A percentile compares a stretch with the other conserved stretches of the same genome.
phyloP scores from a whole-genome alignment of 64 coral and sea anemone species.

The Platygyra sinensis region DNA sequence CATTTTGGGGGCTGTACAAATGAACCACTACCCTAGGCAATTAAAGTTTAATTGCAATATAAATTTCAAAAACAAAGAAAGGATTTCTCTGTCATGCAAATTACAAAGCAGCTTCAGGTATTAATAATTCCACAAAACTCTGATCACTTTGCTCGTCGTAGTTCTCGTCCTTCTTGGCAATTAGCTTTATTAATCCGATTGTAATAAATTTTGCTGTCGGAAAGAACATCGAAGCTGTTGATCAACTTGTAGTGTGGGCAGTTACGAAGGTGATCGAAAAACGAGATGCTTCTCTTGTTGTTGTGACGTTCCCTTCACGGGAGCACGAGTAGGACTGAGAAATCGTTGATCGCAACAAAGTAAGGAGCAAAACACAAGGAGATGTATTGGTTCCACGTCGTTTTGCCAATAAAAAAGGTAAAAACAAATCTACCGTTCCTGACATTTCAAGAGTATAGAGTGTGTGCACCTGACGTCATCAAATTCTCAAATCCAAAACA shows the following conservation, averaged over 20 bases:
- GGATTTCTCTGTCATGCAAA: too few relatives aligned
- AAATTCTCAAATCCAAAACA: too few relatives aligned
- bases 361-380: constrained; percentile 14
- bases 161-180: background rate
- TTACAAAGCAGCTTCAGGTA: too few relatives aligned
- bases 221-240: constrained; percentile 36
- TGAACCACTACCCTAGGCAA: too few relatives aligned
- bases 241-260: constrained; percentile 36
- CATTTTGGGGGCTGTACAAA: too few relatives aligned
- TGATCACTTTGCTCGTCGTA: too few relatives aligned
- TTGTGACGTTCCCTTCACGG: background rate
- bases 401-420: constrained; percentile 18
- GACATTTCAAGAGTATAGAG: too few relatives aligned
- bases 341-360: background rate
- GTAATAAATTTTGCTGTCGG: constrained; percentile 42
- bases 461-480: too few relatives aligned
- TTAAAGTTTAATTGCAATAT: too few relatives aligned
- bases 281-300: background rate
- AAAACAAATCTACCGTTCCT: too few relatives aligned
- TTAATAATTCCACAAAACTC: too few relatives aligned
- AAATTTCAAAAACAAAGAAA: too few relatives aligned
- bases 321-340: background rate
- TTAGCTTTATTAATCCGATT: background rate
- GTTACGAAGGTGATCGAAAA: constrained; percentile 7
- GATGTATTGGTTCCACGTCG: constrained; percentile 28